A percentile compares a stretch with the other conserved stretches of the same genome.
Evolutionary conservation across 64 coral and sea anemone species (phyloP).

Genomic region (Stylophora pistillata): DNA sequence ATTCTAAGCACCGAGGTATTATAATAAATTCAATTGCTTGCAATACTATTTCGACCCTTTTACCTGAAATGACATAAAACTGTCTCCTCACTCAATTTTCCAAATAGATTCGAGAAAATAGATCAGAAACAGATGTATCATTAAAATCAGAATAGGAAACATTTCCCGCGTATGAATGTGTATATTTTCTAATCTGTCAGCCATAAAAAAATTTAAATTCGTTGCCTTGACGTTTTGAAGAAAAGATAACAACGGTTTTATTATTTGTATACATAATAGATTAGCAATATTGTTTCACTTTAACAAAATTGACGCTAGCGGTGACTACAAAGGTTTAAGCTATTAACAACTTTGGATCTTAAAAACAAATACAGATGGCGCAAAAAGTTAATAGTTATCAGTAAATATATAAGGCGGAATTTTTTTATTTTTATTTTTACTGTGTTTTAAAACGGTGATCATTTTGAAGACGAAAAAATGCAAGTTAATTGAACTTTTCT

Average conservation of each 20-base stretch:
- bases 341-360: neutral
- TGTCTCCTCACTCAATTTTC: too few species aligned
- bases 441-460: neutral
- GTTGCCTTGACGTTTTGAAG: neutral
- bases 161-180: neutral
- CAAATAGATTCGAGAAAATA: too few species aligned
- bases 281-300: slow-evolving; percentile 7
- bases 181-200: neutral
- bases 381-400: neutral
- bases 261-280: slow-evolving; percentile 7
- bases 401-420: neutral
- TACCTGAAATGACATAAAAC: too few species aligned
- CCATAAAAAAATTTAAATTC: neutral
- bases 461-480: neutral
- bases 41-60: too few species aligned
- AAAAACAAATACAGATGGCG: neutral
- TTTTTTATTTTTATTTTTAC: neutral
- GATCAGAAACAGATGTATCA: too few species aligned
- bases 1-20: too few species aligned
- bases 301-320: slow-evolving; percentile 10
- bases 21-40: too few species aligned
- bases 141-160: too few species aligned
- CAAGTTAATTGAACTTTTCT: neutral
- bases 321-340: neutral
- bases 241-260: neutral